Evolutionary conservation across 2,888 invertebrate species (phyloP).

Genomic region (Pandemis corylana): DNA sequence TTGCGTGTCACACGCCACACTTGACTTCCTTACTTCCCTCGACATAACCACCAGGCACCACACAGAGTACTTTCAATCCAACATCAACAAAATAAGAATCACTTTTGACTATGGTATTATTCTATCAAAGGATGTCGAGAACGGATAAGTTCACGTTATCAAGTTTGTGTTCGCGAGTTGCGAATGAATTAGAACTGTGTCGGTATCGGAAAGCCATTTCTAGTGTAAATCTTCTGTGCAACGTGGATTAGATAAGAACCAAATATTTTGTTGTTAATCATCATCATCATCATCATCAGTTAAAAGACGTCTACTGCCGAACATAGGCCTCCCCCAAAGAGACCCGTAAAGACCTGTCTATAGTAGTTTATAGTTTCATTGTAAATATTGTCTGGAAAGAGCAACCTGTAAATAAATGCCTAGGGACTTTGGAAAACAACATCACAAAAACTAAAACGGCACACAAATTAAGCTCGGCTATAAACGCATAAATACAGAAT

Average conservation of each 20-base stretch:
- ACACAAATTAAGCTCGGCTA: no score
- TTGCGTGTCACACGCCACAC: slow-evolving; percentile 76
- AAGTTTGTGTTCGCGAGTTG: slow-evolving; percentile 68
- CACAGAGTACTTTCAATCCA: slow-evolving; percentile 41
- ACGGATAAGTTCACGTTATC: slow-evolving; percentile 60
- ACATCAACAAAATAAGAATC: not conserved
- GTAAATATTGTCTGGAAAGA: no score
- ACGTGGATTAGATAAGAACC: not conserved
- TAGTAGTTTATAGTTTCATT: no score
- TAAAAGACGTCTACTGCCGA: no score
- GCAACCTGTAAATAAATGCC: no score
- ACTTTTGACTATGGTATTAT: slow-evolving; percentile 29
- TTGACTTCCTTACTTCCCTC: slow-evolving; percentile 41
- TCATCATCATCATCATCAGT: not conserved
- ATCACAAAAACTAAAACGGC: no score
- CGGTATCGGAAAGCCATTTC: slow-evolving; percentile 65
- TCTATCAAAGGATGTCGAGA: slow-evolving; percentile 43
- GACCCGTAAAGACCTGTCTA: no score
- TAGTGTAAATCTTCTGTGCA: slow-evolving; percentile 41
- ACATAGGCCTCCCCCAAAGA: no score
- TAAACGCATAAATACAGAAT: no score
- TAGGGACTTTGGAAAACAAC: no score
- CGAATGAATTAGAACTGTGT: slow-evolving; percentile 51
- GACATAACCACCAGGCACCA: slow-evolving; percentile 41
- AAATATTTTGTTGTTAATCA: not conserved